Conservation (phyloP, 2,888 invertebrate genomes). For the Hermodice carunculata region DNA sequence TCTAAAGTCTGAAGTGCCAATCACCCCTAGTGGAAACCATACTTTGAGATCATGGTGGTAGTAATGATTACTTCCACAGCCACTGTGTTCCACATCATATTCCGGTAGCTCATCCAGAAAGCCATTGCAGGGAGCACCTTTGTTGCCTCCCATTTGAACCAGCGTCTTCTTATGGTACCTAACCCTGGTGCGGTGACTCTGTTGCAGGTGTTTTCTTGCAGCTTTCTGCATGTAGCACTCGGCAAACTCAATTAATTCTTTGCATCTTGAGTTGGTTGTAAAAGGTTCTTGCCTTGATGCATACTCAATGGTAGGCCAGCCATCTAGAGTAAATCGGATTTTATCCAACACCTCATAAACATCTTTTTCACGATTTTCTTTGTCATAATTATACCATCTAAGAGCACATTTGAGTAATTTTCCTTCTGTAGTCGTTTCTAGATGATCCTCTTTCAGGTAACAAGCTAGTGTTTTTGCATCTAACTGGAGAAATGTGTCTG, state of each 20-base stretch:
- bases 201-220: conserved; percentile 19
- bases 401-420: conserved; percentile 24
- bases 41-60: conserved; percentile 25
- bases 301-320: conserved; percentile 35
- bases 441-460: conserved; percentile 25
- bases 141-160: conserved; percentile 28
- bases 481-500: conserved; percentile 20
- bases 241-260: conserved; percentile 18
- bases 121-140: conserved; percentile 1
- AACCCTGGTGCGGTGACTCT: conserved; percentile 28
- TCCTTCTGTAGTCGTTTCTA: conserved; percentile 20
- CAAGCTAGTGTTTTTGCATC: conserved; percentile 17
- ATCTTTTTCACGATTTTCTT: conserved; percentile 4
- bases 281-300: conserved; percentile 26
- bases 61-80: conserved; percentile 21
- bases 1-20: conserved; percentile 21
- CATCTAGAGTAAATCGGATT: conserved; percentile 30
- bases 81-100: conserved; percentile 1
- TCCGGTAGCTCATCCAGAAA: neutral
- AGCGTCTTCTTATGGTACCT: conserved; percentile 25
- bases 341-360: conserved; percentile 26
- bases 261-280: conserved; percentile 21
- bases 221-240: conserved; percentile 28
- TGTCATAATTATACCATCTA: conserved; percentile 28
- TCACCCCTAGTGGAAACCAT: conserved; percentile 32